Evolutionary conservation across 2,113 vertebrate genomes (phyloP), one percentile per base, ranked within the genome.

Genomic region (Gopherus evgoodei): DNA sequence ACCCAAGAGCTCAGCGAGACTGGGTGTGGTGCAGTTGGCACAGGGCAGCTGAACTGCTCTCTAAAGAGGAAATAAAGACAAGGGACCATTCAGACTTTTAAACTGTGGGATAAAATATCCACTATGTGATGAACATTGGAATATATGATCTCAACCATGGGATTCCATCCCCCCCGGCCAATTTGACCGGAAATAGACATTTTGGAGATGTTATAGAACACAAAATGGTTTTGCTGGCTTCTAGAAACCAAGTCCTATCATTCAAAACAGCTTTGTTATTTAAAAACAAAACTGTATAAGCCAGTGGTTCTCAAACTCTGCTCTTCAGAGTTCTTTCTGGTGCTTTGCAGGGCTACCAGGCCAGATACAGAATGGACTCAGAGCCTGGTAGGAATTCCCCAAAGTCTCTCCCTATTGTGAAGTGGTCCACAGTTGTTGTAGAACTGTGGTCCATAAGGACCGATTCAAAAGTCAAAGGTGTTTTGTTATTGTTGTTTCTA

Each of bases 401-500:
- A 38, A 22, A 69, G 62, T 17, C 62, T 69, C 62, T 72, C n/a
- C 35, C n/a, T 72, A 21, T 38, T 72, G 65, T 72, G n/a, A 38
- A 38, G 19, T 72, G n/a, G 17, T 21, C n/a, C n/a, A 38, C 65
- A n/a, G 31, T 14, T 69, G 17, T 69, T 65, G 31, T 35, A 65
- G 8, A n/a, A 21, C 76, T 4, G 0, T 6, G 12, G 49, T 2
- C 21, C 42, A 3, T 14, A 47, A 62, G 17, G 13, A n/a, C 76
- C 19, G 1, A 31, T 7, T 59, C 16, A 7, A 0, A 0, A 4
- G 59, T 21, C 75, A 42, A 27, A 1, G 3, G 1, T 4, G 3
- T 0, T 25, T 76, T 76, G 1, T 11, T 19, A 6, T 25, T 49
- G 3, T 56, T 52, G 3, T 8, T 35, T 11, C 24, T 3, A n/a